Conservation (phyloP, 2,113 vertebrate genomes). For the Leptocoma aspasia region DNA sequence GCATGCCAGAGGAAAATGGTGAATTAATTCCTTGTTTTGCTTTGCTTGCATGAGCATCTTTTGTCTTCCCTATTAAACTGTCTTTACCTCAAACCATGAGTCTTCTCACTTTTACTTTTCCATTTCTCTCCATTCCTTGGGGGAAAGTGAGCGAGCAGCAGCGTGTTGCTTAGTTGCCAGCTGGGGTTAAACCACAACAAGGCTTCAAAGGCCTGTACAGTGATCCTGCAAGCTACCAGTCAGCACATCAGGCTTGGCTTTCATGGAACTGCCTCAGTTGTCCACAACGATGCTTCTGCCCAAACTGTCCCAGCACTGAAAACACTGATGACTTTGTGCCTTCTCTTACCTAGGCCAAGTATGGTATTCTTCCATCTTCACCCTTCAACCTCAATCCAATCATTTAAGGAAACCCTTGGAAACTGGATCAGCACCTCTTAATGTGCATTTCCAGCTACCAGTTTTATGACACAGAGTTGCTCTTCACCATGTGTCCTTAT, state of each 20-base stretch:
- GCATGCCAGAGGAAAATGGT: neutral
- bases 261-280: neutral
- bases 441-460: neutral
- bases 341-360: neutral
- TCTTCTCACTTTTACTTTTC: neutral
- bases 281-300: neutral
- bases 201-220: neutral
- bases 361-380: neutral
- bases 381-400: neutral
- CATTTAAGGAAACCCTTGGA: neutral
- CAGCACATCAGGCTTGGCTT: neutral
- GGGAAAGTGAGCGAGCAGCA: neutral
- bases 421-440: neutral
- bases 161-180: accelerated
- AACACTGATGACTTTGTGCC: neutral
- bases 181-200: neutral
- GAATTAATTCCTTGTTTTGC: neutral
- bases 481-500: neutral
- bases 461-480: neutral
- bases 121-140: neutral
- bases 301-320: neutral
- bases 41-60: neutral
- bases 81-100: neutral
- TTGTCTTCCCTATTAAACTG: neutral
- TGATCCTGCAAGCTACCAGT: neutral